These are phyloP conservation scores for Labeo rohita DNA, from an alignment of 2,113 vertebrate species.

Conservation along the genomic window DNA sequence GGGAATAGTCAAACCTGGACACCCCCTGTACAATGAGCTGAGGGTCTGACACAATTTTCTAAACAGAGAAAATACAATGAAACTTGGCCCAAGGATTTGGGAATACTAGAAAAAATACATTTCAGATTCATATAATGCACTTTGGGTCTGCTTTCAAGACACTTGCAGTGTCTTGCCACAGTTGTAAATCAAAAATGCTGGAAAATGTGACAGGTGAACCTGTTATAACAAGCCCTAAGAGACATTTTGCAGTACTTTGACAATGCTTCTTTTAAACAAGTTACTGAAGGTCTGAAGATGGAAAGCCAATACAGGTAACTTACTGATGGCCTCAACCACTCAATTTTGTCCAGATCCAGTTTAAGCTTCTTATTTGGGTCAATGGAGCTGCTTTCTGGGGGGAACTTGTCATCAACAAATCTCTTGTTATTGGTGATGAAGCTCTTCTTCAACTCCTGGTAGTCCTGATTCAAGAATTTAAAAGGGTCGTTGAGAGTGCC, in stretches of 20 bases:
- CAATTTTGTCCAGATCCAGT: conserved; percentile 17
- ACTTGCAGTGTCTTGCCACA: not conserved
- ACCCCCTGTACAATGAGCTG: conserved; percentile 62
- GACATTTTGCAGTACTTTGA: not conserved
- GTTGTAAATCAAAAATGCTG: not conserved
- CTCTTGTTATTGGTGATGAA: not conserved
- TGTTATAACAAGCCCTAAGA: not conserved
- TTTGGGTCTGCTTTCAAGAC: not conserved
- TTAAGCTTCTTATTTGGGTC: conserved; percentile 52
- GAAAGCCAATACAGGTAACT: not conserved
- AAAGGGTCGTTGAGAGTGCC: conserved; percentile 59
- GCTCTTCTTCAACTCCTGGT: conserved; percentile 55
- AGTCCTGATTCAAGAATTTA: conserved; percentile 64
- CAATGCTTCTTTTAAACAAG: not conserved
- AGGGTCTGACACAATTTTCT: conserved; percentile 62
- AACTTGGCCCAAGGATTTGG: not conserved
- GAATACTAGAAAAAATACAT: not conserved
- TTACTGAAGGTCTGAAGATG: not conserved
- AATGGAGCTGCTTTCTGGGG: conserved; percentile 65
- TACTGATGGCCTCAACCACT: conserved; percentile 59
- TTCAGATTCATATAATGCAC: not conserved
- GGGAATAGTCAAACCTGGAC: conserved; percentile 73
- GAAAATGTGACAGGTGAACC: not conserved
- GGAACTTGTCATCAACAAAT: conserved; percentile 67
- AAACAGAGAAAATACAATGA: conserved; percentile 8